Evolutionary conservation across 1,140 invertebrate genomes (phyloP).

Genomic region (Hylaeus volcanicus): DNA sequence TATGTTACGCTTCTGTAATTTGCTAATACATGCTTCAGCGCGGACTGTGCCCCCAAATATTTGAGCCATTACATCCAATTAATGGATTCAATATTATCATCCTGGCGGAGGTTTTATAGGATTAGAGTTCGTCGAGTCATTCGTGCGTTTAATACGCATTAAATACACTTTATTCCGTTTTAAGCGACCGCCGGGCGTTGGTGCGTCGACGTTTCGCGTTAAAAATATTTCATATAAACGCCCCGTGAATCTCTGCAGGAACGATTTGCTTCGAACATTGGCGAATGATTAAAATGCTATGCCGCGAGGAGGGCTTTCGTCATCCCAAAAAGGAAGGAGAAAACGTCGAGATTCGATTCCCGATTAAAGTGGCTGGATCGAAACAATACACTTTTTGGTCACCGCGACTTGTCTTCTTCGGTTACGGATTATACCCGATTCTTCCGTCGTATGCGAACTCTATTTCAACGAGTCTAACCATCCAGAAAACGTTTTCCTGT

Average conservation of each 20-base stretch:
- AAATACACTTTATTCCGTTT: not conserved
- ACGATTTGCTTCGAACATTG: not conserved
- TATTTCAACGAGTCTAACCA: constrained; percentile 15
- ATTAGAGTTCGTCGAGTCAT: not conserved
- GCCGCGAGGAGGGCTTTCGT: not conserved
- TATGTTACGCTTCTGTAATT: too few species aligned
- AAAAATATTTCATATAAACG: not conserved
- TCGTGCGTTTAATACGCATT: not conserved
- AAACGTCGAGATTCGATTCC: not conserved
- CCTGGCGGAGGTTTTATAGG: not conserved
- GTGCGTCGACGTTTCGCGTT: not conserved
- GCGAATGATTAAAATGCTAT: constrained; percentile 5
- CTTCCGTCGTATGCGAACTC: not conserved
- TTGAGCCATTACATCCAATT: too few species aligned
- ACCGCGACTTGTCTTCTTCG: not conserved
- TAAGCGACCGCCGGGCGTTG: not conserved
- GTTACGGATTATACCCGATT: constrained; percentile 40
- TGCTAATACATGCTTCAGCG: too few species aligned
- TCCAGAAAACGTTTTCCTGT: constrained; percentile 20
- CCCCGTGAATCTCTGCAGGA: not conserved
- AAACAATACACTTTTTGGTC: not conserved
- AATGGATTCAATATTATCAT: too few species aligned
- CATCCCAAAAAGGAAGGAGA: too few species aligned
- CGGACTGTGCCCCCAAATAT: not conserved
- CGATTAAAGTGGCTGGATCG: constrained; percentile 16